Percentiles rank a stretch among this genome's conserved stretches.
phyloP scores from a whole-genome alignment of 1,140 invertebrate genomes.

The Drosophila teissieri region DNA sequence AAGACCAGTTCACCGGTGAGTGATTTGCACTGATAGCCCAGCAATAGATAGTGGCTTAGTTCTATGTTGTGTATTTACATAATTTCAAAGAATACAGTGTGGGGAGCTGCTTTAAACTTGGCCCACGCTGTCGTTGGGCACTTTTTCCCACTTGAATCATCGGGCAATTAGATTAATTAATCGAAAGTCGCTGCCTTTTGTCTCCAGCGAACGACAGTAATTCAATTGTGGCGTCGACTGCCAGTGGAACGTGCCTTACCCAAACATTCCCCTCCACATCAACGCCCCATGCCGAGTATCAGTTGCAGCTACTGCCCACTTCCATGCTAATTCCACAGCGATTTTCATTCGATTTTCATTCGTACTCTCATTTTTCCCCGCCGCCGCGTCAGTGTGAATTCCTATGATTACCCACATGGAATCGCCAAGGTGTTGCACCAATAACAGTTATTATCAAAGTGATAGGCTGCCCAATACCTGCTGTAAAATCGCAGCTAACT shows the following conservation, averaged over 20 bases:
- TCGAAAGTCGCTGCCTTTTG: conserved; percentile 32
- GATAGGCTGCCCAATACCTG: too few species aligned
- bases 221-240: conserved; percentile 34
- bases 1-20: conserved; percentile 66
- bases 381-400: conserved; percentile 6
- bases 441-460: conserved; percentile 5
- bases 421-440: conserved; percentile 11
- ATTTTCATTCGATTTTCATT: conserved; percentile 37
- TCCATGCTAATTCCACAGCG: conserved; percentile 14
- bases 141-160: conserved; percentile 33
- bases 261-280: conserved; percentile 29
- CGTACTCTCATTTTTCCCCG: conserved; percentile 20
- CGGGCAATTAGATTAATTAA: conserved; percentile 74
- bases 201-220: conserved; percentile 36
- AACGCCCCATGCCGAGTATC: conserved; percentile 1
- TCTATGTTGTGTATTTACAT: too few species aligned
- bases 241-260: conserved; percentile 49
- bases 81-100: too few species aligned
- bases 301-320: conserved; percentile 11
- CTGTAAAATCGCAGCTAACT: too few species aligned
- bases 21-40: background rate
- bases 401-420: conserved; percentile 2
- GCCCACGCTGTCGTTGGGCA: background rate
- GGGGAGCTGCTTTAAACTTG: background rate
- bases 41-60: too few species aligned